phyloP scores from a whole-genome alignment of 2,797 vertebrate genomes.

The Merluccius polli region DNA sequence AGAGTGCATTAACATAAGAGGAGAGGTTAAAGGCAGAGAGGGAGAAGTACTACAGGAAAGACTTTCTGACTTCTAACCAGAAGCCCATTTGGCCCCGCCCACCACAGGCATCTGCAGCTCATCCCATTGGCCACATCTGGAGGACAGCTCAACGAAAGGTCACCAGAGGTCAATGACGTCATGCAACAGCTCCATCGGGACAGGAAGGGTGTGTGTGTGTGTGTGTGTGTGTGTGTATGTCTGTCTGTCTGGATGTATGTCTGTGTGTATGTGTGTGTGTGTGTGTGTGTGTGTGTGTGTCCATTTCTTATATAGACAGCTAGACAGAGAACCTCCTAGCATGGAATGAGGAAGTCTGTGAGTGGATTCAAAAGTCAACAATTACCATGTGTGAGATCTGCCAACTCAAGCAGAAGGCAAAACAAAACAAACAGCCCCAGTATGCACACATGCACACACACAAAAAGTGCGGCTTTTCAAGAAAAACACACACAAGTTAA shows the following conservation, averaged over 20 bases:
- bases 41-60: not conserved
- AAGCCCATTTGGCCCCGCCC: constrained; percentile 34
- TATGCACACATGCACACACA: constrained; percentile 2
- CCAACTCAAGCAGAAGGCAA: constrained; percentile 3
- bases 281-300: not conserved
- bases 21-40: not conserved
- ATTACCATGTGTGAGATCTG: not conserved
- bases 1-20: constrained; percentile 1
- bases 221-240: constrained; percentile 11
- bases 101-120: constrained; percentile 40
- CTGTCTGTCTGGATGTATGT: not conserved
- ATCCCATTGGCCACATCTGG: constrained; percentile 62
- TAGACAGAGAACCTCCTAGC: not conserved
- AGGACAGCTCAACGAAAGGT: constrained; percentile 57
- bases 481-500: not conserved
- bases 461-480: not conserved
- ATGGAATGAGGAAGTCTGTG: constrained; percentile 7
- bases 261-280: not conserved
- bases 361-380: constrained; percentile 4
- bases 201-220: constrained; percentile 24
- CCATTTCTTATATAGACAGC: not conserved
- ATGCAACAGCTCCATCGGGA: constrained; percentile 31
- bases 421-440: constrained; percentile 6
- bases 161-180: constrained; percentile 47
- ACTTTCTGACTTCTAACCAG: not conserved